Conservation (phyloP, 2,113 vertebrate species). For the Brachypteracias leptosomus region DNA sequence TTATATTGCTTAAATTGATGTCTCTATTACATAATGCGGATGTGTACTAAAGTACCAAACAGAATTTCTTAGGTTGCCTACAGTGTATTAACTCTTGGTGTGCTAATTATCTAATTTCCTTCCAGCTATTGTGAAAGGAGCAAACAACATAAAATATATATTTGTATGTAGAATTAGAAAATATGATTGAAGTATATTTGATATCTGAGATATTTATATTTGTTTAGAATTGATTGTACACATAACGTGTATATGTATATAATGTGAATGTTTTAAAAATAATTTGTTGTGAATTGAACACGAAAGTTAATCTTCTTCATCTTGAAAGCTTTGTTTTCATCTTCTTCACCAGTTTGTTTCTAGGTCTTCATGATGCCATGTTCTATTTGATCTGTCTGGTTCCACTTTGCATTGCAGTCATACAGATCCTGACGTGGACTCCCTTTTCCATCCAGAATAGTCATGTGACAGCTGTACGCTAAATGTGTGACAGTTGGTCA, state of each 20-base stretch:
- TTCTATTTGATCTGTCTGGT: conserved; percentile 87
- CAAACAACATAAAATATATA: not conserved
- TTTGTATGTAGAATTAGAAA: not conserved
- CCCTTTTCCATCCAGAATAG: conserved; percentile 85
- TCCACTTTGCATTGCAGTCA: conserved; percentile 75
- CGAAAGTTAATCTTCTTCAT: not conserved
- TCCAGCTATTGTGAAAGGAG: not conserved
- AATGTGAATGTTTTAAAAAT: not conserved
- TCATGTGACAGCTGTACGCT: conserved; percentile 60
- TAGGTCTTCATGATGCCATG: conserved; percentile 81
- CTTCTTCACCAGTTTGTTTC: conserved; percentile 68
- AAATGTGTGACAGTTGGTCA: not conserved
- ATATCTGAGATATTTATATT: not conserved
- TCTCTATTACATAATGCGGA: not conserved
- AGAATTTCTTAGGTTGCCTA: not conserved
- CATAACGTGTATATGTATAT: not conserved
- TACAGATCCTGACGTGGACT: conserved; percentile 84
- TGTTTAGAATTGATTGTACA: not conserved
- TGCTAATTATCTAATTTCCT: not conserved
- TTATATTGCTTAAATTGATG: not conserved
- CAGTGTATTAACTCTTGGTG: not conserved
- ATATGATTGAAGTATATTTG: not conserved
- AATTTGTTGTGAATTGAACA: not conserved
- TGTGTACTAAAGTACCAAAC: not conserved
- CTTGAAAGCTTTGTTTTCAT: not conserved